A percentile compares a stretch with the other conserved stretches of the same genome.
Evolutionary conservation across 2,888 invertebrate genomes (phyloP).

Genomic region (Drosophila atripex): DNA sequence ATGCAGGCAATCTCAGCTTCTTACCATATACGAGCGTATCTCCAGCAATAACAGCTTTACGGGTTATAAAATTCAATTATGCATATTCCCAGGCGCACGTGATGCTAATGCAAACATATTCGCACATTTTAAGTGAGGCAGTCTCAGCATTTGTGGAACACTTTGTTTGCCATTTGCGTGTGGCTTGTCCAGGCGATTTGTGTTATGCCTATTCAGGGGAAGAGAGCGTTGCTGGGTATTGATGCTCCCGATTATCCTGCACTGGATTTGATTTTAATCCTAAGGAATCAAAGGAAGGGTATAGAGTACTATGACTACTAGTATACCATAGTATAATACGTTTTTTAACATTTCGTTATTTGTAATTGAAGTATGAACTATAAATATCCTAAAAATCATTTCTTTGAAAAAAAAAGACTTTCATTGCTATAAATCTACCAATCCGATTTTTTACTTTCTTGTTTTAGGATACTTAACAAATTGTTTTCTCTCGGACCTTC

Average conservation of each 20-base stretch:
- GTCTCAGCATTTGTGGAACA: neutral
- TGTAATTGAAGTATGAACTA: too few relatives aligned
- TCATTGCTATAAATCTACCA: neutral
- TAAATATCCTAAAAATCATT: too few relatives aligned
- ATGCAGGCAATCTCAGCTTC: slow-evolving; percentile 25
- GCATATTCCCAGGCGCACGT: slow-evolving; percentile 54
- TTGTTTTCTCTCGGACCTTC: slow-evolving; percentile 47
- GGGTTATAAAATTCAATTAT: slow-evolving; percentile 80
- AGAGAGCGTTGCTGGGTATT: too few relatives aligned
- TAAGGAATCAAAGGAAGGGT: too few relatives aligned
- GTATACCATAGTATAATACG: too few relatives aligned
- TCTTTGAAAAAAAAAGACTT: too few relatives aligned
- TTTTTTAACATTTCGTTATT: too few relatives aligned
- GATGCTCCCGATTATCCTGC: too few relatives aligned
- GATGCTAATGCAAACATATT: slow-evolving; percentile 16
- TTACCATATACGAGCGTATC: slow-evolving; percentile 59
- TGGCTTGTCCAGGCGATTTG: neutral
- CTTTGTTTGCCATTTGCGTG: slow-evolving; percentile 3
- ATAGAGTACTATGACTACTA: too few relatives aligned
- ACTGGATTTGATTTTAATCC: neutral
- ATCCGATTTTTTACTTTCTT: slow-evolving; percentile 10
- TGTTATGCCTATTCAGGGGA: neutral
- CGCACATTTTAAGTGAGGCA: neutral
- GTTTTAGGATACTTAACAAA: slow-evolving; percentile 52
- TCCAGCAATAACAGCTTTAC: slow-evolving; percentile 72